Percentiles rank a stretch among this genome's conserved stretches.
Conservation (phyloP, 2,113 vertebrate genomes). For the Sarotherodon lohbergeri region DNA sequence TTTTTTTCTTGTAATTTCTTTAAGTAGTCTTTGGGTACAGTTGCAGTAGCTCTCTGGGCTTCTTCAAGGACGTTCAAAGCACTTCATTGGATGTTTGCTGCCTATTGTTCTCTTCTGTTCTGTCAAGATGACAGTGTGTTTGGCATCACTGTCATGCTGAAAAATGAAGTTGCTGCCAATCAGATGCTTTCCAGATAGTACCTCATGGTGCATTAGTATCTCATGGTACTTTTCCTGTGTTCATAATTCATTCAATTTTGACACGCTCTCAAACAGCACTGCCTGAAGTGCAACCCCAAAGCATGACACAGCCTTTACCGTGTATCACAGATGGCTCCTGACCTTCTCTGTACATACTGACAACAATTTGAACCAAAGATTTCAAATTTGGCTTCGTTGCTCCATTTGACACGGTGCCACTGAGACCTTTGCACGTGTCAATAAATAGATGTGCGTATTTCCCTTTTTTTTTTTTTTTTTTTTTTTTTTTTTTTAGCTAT, state of each 20-base stretch:
- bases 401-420: neutral
- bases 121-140: neutral
- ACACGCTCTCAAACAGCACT: neutral
- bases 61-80: neutral
- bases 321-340: neutral
- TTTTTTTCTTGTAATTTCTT: neutral
- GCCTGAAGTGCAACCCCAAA: neutral
- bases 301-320: neutral
- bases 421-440: neutral
- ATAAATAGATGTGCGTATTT: neutral
- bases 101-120: neutral
- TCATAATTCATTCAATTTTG: neutral
- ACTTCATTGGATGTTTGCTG: neutral
- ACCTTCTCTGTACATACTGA: neutral
- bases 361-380: neutral
- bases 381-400: fast-evolving
- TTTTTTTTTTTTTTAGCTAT: too few species aligned
- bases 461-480: neutral
- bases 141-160: neutral
- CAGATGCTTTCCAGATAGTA: neutral
- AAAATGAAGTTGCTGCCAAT: neutral
- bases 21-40: neutral
- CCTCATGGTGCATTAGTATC: neutral
- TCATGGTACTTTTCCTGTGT: neutral
- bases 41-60: neutral